Base-by-base conservation (phyloP, 2,888 invertebrate genomes). In the Thera britannica region DNA sequence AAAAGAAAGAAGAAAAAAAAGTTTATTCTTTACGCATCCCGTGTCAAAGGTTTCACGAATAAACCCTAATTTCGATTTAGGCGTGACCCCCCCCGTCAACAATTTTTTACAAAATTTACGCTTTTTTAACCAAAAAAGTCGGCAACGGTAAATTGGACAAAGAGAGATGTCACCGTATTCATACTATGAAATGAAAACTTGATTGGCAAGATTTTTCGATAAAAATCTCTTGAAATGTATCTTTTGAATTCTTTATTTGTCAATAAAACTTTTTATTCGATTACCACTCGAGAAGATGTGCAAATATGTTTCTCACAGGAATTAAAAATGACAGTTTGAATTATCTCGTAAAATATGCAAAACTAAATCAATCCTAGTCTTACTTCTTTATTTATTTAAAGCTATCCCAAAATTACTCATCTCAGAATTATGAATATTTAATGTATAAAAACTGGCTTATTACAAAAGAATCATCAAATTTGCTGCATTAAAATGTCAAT, bases 31-130 rank as follows among this genome's bases (percentile, higher is more conserved):
- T 1, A 84, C 82, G 75, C 85, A 88, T 88, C 85, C 84, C 88
- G 85, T 93, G 93, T 93, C 93, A 93, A 89, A 87, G 83, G 90
- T 88, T 86, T 80, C 82, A 76, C 83, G 81, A 62, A 87, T 86
- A 92, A 90, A 87, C 89, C 90, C 89, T 92, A 92, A 93, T 92
- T 92, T 92, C 76, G 89, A 90, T 89, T 85, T 75, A 83, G 91
- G 89, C 89, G 90, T 93, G 93, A 93, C 93, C 93, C 93, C 93
- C 93, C 92, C 89, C 23, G 89, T 93, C 92, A 92, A 90, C 90
- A 85, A 75, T 87, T 89, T 91, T 91, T 90, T 90, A 68, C 73
- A 72, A 85, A 88, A 85, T 87, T 89, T 85, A 88, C 88, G 89
- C 87, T 89, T 92, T 93, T 91, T 90, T 83, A 80, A 76, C 57